These are phyloP conservation scores for Phaethon lepturus DNA, from an alignment of 2,113 vertebrate species.

Conservation along the genomic window DNA sequence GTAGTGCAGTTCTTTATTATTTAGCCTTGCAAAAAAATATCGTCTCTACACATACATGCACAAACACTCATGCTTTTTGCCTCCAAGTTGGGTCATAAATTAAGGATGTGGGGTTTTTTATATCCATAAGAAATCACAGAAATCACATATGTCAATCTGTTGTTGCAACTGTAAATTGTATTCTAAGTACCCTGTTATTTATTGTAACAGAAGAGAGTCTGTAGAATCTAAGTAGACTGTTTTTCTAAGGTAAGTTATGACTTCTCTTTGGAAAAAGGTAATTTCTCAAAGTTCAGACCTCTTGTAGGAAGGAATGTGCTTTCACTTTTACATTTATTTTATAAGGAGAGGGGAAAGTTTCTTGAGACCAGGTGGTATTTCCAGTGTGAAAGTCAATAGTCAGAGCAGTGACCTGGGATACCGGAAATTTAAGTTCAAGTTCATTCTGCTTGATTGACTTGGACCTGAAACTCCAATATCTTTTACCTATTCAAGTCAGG, in stretches of 20 bases:
- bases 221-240: neutral
- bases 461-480: neutral
- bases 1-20: neutral
- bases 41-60: neutral
- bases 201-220: neutral
- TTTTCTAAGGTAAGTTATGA: neutral
- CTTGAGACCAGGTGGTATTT: neutral
- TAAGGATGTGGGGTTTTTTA: neutral
- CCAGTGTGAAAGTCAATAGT: neutral
- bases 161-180: neutral
- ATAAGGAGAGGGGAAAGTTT: neutral
- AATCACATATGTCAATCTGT: neutral
- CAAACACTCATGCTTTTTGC: neutral
- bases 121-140: neutral
- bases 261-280: neutral
- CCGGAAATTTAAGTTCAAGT: neutral
- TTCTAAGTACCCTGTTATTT: neutral
- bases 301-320: neutral
- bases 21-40: neutral
- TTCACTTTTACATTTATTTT: neutral
- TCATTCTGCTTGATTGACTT: neutral
- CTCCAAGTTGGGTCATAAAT: neutral
- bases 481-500: neutral
- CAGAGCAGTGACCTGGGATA: neutral
- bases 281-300: neutral